These are phyloP conservation scores for Imbricaverruca yamaguchii DNA, from an alignment of 2,888 invertebrate species.

Conservation along the genomic window DNA sequence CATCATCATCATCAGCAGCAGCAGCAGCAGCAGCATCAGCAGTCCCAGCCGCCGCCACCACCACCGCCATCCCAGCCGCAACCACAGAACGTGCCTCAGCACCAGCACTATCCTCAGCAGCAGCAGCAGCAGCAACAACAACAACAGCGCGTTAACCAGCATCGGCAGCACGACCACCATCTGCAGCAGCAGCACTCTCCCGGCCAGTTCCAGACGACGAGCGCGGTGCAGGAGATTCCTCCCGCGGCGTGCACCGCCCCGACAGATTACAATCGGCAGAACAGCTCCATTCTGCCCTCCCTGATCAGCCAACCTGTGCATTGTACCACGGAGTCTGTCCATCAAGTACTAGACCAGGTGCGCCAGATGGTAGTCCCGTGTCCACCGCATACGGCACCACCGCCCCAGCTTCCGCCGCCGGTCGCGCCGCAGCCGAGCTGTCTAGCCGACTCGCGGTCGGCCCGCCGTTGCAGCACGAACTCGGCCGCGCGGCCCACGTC, in stretches of 20 bases:
- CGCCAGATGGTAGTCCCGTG: too few relatives aligned
- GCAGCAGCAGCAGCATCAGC: background rate
- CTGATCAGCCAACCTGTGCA: too few relatives aligned
- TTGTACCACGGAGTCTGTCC: too few relatives aligned
- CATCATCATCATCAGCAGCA: background rate
- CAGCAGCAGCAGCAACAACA: background rate
- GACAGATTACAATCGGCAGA: too few relatives aligned
- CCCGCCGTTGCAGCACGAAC: background rate
- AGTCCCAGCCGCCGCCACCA: background rate
- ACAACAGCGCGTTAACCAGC: background rate
- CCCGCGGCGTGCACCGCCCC: too few relatives aligned
- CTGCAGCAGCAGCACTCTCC: background rate
- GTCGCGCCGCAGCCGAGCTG: background rate
- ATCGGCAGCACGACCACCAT: background rate
- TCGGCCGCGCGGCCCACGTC: background rate
- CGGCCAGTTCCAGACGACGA: too few relatives aligned
- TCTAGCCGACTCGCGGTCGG: too few relatives aligned
- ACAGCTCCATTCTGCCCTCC: too few relatives aligned
- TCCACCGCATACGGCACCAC: background rate
- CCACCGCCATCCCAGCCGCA: background rate
- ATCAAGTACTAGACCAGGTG: too few relatives aligned
- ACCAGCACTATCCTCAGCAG: background rate
- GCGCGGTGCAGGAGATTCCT: too few relatives aligned
- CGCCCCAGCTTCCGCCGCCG: background rate
- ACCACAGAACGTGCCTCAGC: background rate